phyloP scores from a whole-genome alignment of 2,888 invertebrate species.

The Corythucha ciliata region DNA sequence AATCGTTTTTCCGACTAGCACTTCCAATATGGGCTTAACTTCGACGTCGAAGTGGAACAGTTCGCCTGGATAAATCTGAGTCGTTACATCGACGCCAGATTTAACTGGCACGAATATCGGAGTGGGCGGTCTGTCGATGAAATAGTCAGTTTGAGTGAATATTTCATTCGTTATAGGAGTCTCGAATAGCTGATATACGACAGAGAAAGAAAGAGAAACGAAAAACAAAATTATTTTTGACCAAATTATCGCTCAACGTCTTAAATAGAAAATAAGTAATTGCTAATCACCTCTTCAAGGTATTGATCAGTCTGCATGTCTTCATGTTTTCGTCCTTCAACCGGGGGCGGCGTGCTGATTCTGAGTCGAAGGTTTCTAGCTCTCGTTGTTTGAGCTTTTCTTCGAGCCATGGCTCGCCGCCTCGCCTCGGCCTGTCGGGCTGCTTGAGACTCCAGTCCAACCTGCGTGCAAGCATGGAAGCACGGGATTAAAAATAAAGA shows the following conservation, averaged over 20 bases:
- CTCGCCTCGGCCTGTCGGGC: conserved; percentile 54
- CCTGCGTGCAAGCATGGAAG: no score
- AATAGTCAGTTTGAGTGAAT: conserved; percentile 79
- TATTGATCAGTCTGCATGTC: conserved; percentile 83
- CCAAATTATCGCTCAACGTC: background rate
- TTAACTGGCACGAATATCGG: conserved; percentile 70
- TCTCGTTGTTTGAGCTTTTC: conserved; percentile 54
- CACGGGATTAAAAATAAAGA: no score
- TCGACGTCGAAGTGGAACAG: conserved; percentile 88
- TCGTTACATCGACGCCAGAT: conserved; percentile 67
- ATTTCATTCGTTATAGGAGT: conserved; percentile 66
- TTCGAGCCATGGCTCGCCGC: conserved; percentile 63
- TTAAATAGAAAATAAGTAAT: background rate
- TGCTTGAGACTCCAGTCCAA: conserved; percentile 47
- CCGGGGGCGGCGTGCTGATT: conserved; percentile 64
- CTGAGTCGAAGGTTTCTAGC: conserved; percentile 45
- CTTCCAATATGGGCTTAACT: conserved; percentile 81
- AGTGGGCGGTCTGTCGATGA: conserved; percentile 70
- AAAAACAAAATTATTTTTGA: background rate
- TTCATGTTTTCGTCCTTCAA: conserved; percentile 73
- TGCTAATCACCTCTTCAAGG: conserved; percentile 63
- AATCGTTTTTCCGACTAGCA: conserved; percentile 77
- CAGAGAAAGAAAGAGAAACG: background rate
- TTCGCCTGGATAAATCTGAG: conserved; percentile 88
- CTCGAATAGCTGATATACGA: conserved; percentile 49